Percentiles rank a stretch among this genome's conserved stretches.
Conservation (phyloP, 2,797 vertebrate genomes). For the Lacerta agilis region DNA sequence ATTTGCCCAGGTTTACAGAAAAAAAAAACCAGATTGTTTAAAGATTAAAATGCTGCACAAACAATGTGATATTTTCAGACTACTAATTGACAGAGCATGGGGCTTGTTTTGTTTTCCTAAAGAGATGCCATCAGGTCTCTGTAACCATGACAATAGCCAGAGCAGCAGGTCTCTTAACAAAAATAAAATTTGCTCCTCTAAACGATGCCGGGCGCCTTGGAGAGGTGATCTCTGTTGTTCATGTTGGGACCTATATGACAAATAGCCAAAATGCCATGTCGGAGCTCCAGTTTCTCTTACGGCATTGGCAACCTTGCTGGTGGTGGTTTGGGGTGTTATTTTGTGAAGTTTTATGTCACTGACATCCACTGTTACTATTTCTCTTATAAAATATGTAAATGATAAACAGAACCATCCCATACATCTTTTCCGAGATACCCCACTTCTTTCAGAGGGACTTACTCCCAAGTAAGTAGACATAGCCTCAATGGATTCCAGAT, state of each 20-base stretch:
- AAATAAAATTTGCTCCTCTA: neutral
- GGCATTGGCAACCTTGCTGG: neutral
- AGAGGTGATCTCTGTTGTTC: neutral
- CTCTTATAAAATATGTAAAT: neutral
- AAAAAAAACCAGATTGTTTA: neutral
- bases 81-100: neutral
- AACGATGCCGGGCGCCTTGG: neutral
- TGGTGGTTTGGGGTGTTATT: neutral
- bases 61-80: neutral
- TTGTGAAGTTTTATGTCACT: neutral
- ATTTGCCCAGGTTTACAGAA: neutral
- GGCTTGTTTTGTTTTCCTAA: neutral
- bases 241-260: neutral
- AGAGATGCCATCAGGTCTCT: neutral
- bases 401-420: neutral
- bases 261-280: slow-evolving; percentile 18
- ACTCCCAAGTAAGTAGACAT: neutral
- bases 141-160: slow-evolving; percentile 5
- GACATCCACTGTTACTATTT: neutral
- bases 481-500: neutral
- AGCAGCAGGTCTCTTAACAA: neutral
- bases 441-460: neutral
- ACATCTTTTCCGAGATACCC: neutral
- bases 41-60: neutral
- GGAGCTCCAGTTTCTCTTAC: neutral